Evolutionary conservation across 2,888 invertebrate species (phyloP), one percentile per base, ranked within the genome.

Genomic region (Eudemis profundana): DNA sequence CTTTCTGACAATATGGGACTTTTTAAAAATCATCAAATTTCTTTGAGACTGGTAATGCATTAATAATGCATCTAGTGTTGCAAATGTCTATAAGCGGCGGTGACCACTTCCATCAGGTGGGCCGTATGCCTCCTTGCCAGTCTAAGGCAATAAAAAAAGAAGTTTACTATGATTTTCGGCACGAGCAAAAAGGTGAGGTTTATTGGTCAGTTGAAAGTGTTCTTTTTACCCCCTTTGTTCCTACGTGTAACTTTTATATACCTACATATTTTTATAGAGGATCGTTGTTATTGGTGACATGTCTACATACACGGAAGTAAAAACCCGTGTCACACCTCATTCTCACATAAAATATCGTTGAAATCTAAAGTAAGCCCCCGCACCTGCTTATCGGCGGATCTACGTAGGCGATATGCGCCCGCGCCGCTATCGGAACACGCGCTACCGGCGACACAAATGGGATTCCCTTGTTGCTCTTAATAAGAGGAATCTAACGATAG

Each of bases 381-480:
- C 65, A 64, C 64, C 64, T 64, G 64, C 23, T 65, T 65, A 65
- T 65, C 65, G 27, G 15, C 12, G 27, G 38, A 65, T 65, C 65
- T 65, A 60, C 65, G 65, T 65, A 60, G 65, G 65, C 59, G 61
- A 51, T 27, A 40, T 46, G 44, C 57, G 56, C 40, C 47, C 29
- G 56, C 57, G 51, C 40, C 33, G 44, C 44, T 59, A 64, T 64
- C 64, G 46, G 46, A 8, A 65, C 65, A 65, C 59, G 65, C 46
- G 60, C 65, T 65, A 65, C 65, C 17, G 68, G 51, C 44, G 38
- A 62, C 64, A 57, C 62, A 69, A 69, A 70, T 70, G 70, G 62
- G 62, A 66, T 70, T 70, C 68, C 66, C 70, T 67, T 69, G 70
- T 70, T 64, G 44, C 63, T 60, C 68, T 70, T 68, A 70, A 68